phyloP scores from a whole-genome alignment of 2,888 invertebrate species.

The Chalcis sispes region DNA sequence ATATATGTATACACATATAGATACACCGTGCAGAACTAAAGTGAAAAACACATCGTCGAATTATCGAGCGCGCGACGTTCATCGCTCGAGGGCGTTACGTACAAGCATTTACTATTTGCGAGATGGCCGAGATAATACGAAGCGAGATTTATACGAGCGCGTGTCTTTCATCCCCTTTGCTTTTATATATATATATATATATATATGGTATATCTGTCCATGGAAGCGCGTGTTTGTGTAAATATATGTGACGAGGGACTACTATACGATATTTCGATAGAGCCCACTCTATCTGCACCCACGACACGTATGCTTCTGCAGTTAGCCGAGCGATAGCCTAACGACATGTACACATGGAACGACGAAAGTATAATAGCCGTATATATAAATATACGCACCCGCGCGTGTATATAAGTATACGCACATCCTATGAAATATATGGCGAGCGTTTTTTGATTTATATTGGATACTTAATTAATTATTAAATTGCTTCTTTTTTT shows the following conservation, averaged over 20 bases:
- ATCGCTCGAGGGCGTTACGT: slow-evolving; percentile 64
- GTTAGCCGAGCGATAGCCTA: slow-evolving; percentile 23
- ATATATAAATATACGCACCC: slow-evolving; percentile 46
- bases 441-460: slow-evolving; percentile 50
- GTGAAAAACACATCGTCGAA: slow-evolving; percentile 50
- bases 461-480: slow-evolving; percentile 51
- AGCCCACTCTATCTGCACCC: slow-evolving; percentile 45
- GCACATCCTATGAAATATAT: slow-evolving; percentile 31
- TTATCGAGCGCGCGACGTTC: slow-evolving; percentile 34
- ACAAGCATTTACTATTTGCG: slow-evolving; percentile 71
- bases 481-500: slow-evolving; percentile 48
- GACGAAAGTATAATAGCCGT: too few species aligned
- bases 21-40: not conserved
- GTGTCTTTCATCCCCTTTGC: slow-evolving; percentile 63
- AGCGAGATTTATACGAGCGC: slow-evolving; percentile 68
- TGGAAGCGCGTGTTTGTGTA: not conserved
- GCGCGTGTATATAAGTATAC: too few species aligned
- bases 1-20: not conserved
- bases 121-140: slow-evolving; percentile 69
- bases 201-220: not conserved
- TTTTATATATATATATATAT: too few species aligned
- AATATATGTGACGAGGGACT: slow-evolving; percentile 45
- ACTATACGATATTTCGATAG: slow-evolving; percentile 13
- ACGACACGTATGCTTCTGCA: slow-evolving; percentile 43
- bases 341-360: slow-evolving; percentile 43